These are phyloP conservation scores for Blera fallax DNA, from an alignment of 2,888 invertebrate species.

Conservation along the genomic window DNA sequence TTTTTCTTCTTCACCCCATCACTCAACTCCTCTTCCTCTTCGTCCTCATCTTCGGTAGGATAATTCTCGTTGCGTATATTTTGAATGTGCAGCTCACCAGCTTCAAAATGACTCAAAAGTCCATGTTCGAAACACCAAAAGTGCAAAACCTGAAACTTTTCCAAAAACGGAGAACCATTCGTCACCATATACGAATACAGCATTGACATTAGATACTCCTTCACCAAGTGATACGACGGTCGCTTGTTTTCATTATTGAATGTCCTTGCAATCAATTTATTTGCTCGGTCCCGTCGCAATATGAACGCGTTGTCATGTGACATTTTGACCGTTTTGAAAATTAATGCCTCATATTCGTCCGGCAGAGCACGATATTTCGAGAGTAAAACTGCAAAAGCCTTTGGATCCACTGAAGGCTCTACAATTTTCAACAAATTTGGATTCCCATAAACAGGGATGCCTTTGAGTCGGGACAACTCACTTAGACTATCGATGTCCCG, in stretches of 20 bases:
- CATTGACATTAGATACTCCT: slow-evolving; percentile 73
- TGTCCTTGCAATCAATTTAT: slow-evolving; percentile 76
- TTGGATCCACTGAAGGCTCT: slow-evolving; percentile 54
- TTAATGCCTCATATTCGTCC: slow-evolving; percentile 7
- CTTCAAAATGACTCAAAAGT: slow-evolving; percentile 75
- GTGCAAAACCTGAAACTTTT: slow-evolving; percentile 76
- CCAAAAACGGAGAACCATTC: slow-evolving; percentile 76
- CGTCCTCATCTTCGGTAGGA: slow-evolving; percentile 34
- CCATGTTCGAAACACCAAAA: slow-evolving; percentile 77
- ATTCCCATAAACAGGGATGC: slow-evolving; percentile 74
- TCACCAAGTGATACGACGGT: slow-evolving; percentile 77
- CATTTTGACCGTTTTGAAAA: slow-evolving; percentile 25
- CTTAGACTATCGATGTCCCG: slow-evolving; percentile 76
- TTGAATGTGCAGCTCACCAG: slow-evolving; percentile 72
- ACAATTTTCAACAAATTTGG: slow-evolving; percentile 71
- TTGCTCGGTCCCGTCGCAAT: slow-evolving; percentile 76
- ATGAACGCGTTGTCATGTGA: slow-evolving; percentile 73
- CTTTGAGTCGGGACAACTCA: slow-evolving; percentile 65
- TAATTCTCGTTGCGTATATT: slow-evolving; percentile 15
- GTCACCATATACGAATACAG: slow-evolving; percentile 74
- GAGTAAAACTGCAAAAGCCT: slow-evolving; percentile 59
- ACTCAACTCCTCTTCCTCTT: slow-evolving; percentile 74
- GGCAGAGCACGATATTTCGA: slow-evolving; percentile 59
- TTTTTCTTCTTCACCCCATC: slow-evolving; percentile 53
- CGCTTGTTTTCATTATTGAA: slow-evolving; percentile 74